Evolutionary conservation across 2,888 invertebrate species (phyloP), one percentile per base, ranked within the genome.

Genomic region (Platycheirus rosarum): DNA sequence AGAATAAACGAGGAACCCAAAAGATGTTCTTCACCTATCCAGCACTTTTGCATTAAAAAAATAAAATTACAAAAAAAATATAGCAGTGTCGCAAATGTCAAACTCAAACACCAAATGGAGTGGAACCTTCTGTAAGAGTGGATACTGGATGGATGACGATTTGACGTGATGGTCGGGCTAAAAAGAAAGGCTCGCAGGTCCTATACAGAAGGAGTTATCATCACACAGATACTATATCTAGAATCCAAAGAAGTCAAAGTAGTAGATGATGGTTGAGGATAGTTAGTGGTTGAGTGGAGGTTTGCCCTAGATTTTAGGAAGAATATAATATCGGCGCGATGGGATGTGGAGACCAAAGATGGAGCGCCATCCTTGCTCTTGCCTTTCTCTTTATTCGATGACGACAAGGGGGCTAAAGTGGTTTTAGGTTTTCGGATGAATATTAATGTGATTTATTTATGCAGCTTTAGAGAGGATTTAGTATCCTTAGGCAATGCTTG

Each of bases 381-480:
- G 3, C 35, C 29, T 48, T 37, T 16, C 23, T 18, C 46, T 4
- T 14, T 2, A 46, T 18, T 42, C 8, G 11, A 77, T 16, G 48
- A 63, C 48, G 48, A 63, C 20, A 49, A 44, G 57, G 75, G 51
- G 75, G 37, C 48, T 65, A 73, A 82, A 71, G 76, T 71, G 82
- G 77, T 82, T 82, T 66, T 63, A 77, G 62, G 77, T 73, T 77
- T 82, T 51, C 29, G 71, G 77, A 82, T 77, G 71, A 73, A 82
- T 82, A 82, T 82, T 82, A 82, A 82, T 82, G 82, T 62, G 77
- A 82, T 82, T 77, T 82, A 77, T 73, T 77, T 82, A 82, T 82
- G 82, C 82, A 77, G 77, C 62, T 82, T 77, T 32, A 63, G 57
- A 73, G 76, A 53, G 70, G 70, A 76, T 80, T 70, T 80, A 70